Evolutionary conservation across 2,888 invertebrate genomes (phyloP).

Genomic region (Belgica antarctica): DNA sequence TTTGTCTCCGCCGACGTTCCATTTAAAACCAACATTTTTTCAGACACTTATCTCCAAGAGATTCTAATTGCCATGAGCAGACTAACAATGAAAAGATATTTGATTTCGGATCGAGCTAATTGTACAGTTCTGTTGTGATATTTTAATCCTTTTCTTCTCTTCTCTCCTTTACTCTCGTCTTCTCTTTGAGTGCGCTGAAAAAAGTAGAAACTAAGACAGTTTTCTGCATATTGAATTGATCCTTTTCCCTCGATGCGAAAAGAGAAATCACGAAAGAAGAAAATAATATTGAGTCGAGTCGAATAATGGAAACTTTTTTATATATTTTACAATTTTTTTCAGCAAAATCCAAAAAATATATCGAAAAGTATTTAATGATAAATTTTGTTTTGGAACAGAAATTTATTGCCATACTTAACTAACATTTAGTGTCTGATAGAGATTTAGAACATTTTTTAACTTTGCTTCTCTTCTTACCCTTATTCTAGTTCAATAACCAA

Average conservation of each 20-base stretch:
- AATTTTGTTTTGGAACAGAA: slow-evolving; percentile 39
- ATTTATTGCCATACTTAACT: neutral
- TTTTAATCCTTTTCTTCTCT: slow-evolving; percentile 15
- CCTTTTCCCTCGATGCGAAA: too few relatives aligned
- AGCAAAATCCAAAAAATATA: slow-evolving; percentile 43
- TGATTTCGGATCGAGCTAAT: slow-evolving; percentile 38
- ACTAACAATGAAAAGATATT: slow-evolving; percentile 41
- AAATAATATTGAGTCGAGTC: neutral
- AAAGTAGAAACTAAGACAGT: too few relatives aligned
- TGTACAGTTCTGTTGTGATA: slow-evolving; percentile 27
- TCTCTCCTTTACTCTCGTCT: slow-evolving; percentile 8
- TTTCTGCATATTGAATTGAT: neutral
- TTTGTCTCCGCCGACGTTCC: neutral
- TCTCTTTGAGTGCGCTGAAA: neutral
- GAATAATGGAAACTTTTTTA: slow-evolving; percentile 16
- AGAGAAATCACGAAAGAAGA: neutral
- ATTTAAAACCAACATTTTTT: neutral
- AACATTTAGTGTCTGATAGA: slow-evolving; percentile 22
- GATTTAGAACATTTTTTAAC: too few relatives aligned
- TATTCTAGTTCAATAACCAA: too few relatives aligned
- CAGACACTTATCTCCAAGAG: neutral
- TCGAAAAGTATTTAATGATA: neutral
- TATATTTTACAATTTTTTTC: slow-evolving; percentile 43
- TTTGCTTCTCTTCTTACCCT: slow-evolving; percentile 8
- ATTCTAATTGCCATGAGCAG: neutral